phyloP scores from a whole-genome alignment of 2,888 invertebrate genomes.

The Hedychridium roseum region DNA sequence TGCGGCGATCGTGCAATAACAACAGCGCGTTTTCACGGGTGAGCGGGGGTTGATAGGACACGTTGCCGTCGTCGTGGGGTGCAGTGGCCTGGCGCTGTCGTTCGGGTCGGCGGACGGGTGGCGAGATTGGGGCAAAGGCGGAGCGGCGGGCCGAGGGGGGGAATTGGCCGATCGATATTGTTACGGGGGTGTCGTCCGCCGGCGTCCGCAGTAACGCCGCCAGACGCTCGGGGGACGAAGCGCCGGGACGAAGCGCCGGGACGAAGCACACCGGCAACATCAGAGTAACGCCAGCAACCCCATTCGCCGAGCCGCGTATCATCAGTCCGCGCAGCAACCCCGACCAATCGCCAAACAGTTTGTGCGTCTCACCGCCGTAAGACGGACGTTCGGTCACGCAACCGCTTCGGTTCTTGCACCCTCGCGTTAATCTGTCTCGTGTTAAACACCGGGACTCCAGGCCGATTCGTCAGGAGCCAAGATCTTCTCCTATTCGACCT shows the following conservation, averaged over 20 bases:
- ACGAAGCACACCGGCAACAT: constrained; percentile 33
- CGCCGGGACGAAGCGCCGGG: constrained; percentile 26
- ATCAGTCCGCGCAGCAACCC: constrained; percentile 36
- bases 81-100: constrained; percentile 57
- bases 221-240: constrained; percentile 46
- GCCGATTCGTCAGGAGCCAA: too few species aligned
- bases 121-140: background rate
- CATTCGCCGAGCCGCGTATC: constrained; percentile 22
- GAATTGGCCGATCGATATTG: constrained; percentile 56
- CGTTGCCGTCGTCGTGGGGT: constrained; percentile 51
- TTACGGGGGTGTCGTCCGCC: constrained; percentile 51
- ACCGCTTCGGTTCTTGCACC: too few species aligned
- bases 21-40: background rate
- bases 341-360: constrained; percentile 24
- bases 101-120: constrained; percentile 33
- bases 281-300: constrained; percentile 21
- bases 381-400: too few species aligned
- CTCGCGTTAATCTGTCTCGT: too few species aligned
- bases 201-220: constrained; percentile 48
- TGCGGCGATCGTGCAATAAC: constrained; percentile 10
- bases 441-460: too few species aligned
- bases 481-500: too few species aligned
- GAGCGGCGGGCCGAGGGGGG: constrained; percentile 17
- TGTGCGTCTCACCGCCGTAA: too few species aligned
- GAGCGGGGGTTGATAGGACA: constrained; percentile 39